Evolutionary conservation across 2,888 invertebrate genomes (phyloP).

Genomic region (Lydus trimaculatus): DNA sequence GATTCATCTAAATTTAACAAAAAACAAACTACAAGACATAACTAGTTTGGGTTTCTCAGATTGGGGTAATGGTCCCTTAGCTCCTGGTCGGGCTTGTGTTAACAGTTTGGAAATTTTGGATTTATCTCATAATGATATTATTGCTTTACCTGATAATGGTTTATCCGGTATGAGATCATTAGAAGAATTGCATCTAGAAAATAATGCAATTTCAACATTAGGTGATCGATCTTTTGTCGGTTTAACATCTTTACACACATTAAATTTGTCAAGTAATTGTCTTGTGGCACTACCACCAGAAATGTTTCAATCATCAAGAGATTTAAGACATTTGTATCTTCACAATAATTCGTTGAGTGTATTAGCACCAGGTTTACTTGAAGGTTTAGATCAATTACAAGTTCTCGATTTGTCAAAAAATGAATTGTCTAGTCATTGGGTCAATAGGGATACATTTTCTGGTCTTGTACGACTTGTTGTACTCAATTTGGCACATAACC

Average conservation of each 20-base stretch:
- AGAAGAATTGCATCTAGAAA: constrained; percentile 74
- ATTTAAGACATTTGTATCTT: constrained; percentile 78
- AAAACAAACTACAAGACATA: constrained; percentile 80
- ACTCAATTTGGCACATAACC: constrained; percentile 77
- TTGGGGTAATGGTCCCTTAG: constrained; percentile 72
- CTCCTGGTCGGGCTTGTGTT: constrained; percentile 69
- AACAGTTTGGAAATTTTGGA: constrained; percentile 74
- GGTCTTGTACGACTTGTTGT: constrained; percentile 84
- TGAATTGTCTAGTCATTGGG: constrained; percentile 86
- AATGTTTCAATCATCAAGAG: constrained; percentile 80
- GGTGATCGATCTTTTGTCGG: constrained; percentile 86
- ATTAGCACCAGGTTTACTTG: constrained; percentile 83
- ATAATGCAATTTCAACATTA: constrained; percentile 91
- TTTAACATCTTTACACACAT: constrained; percentile 79
- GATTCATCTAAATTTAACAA: constrained; percentile 74
- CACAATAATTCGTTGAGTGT: constrained; percentile 92
- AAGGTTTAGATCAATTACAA: constrained; percentile 82
- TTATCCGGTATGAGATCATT: constrained; percentile 75
- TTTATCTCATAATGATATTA: constrained; percentile 77
- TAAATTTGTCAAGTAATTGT: constrained; percentile 90
- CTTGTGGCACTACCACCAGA: constrained; percentile 84
- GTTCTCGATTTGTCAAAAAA: constrained; percentile 86
- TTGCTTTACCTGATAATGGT: constrained; percentile 73
- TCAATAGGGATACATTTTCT: constrained; percentile 83
- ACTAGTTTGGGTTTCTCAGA: constrained; percentile 78